Evolutionary conservation across 2,113 vertebrate species (phyloP), one percentile per base, ranked within the genome.

Genomic region (Oenanthe melanoleuca): DNA sequence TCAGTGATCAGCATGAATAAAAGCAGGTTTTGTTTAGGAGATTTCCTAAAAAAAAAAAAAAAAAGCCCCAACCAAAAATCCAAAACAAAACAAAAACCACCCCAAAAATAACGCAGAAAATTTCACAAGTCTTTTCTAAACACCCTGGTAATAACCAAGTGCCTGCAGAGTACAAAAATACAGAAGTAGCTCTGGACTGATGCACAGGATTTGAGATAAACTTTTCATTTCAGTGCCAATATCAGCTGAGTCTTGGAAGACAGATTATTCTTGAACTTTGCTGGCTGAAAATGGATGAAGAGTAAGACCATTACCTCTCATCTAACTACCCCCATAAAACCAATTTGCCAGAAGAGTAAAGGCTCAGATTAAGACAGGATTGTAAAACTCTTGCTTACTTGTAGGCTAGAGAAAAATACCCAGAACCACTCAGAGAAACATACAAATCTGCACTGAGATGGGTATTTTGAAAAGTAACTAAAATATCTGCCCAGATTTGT

Each of bases 221-320:
- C 38, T 88, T 75, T 49, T 75, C 21, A 75, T 61, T 86, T 88
- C 34, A 33, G 12, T 45, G 57, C 29, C 42, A 18, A 24, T 44
- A 83, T 61, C 86, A 61, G 31, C 67, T 92, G 61, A 60, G 69
- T 57, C 77, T 77, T 18, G 16, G 45, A 69, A 88, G 75, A 42
- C 33, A 73, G 80, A 63, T 94, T 61, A 86, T 34, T 86, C 84
- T 37, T 89, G 45, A 84, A 73, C 65, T 77, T 61, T 26, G 45
- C 64, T 66, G 73, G 38, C 59, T 92, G 83, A 61, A 90, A 83
- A 88, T 5, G 25, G 69, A 78, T 38, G 65, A 83, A 61, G 47
- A 63, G 23, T 75, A 73, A 95, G 80, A 23, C 40, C 64, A 66
- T 53, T 33, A 86, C 22, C 42, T 83, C 45, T 67, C 17, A 63